phyloP scores from a whole-genome alignment of 2,113 vertebrate genomes.

The Poicephalus gulielmi region DNA sequence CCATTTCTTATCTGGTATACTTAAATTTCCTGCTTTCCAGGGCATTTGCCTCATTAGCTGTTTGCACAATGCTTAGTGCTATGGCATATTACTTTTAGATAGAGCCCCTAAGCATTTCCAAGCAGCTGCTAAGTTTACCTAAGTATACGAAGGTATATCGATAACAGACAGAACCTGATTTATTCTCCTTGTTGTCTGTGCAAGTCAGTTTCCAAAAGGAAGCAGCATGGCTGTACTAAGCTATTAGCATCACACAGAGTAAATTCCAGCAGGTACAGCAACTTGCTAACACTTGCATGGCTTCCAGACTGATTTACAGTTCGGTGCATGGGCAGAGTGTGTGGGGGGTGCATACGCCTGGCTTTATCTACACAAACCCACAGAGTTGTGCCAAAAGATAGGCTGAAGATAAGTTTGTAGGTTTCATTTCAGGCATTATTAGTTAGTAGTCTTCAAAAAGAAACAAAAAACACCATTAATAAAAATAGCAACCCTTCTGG shows the following conservation, averaged over 20 bases:
- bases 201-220: background rate
- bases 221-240: background rate
- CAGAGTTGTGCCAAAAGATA: background rate
- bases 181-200: background rate
- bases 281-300: background rate
- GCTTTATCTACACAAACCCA: background rate
- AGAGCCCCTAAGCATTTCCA: background rate
- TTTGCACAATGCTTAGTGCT: background rate
- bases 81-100: background rate
- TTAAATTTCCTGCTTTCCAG: background rate
- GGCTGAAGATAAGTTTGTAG: background rate
- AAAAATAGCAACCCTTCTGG: background rate
- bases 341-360: too few species aligned
- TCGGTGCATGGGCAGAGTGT: background rate
- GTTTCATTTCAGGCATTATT: background rate
- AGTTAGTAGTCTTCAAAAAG: background rate
- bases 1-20: background rate
- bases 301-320: background rate
- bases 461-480: background rate
- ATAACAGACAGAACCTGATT: background rate
- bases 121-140: conserved; percentile 4
- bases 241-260: background rate
- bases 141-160: background rate
- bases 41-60: background rate
- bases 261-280: background rate